phyloP scores from a whole-genome alignment of 2,797 vertebrate genomes.

The Nasua narica region DNA sequence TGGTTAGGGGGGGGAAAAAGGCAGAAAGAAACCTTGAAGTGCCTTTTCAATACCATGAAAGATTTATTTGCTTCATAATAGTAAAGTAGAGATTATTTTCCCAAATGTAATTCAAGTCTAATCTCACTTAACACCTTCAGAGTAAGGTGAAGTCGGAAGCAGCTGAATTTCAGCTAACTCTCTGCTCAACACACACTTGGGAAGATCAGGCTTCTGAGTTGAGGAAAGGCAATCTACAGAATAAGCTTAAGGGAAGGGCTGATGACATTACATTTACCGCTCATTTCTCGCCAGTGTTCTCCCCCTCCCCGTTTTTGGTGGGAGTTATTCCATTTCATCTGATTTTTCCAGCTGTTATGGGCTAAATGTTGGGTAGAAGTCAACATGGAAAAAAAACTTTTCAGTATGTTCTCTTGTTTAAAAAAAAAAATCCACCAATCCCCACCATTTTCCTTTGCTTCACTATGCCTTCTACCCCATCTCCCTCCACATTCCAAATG shows the following conservation, averaged over 20 bases:
- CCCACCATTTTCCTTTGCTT: background rate
- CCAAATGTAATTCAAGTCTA: constrained; percentile 54
- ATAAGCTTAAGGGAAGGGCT: background rate
- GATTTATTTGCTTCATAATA: constrained; percentile 51
- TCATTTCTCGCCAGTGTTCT: background rate
- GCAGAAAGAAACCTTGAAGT: constrained; percentile 19
- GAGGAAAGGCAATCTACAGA: background rate
- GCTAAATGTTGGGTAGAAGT: background rate
- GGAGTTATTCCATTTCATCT: background rate
- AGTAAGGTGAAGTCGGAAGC: background rate
- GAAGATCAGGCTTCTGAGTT: background rate
- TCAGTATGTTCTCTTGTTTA: background rate
- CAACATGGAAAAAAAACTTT: background rate
- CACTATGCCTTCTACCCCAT: background rate
- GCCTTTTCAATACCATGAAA: constrained; percentile 51
- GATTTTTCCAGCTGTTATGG: background rate
- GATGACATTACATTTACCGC: background rate
- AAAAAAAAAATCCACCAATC: background rate
- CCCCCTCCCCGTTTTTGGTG: background rate
- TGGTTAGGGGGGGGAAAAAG: background rate
- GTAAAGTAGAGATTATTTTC: constrained; percentile 54
- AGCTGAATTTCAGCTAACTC: constrained; percentile 25
- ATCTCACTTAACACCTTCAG: constrained; percentile 57
- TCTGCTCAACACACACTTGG: background rate
- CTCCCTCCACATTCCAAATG: background rate